Evolutionary conservation across 2,113 vertebrate species (phyloP), one percentile per base, ranked within the genome.

Genomic region (Amphiprion ocellaris): DNA sequence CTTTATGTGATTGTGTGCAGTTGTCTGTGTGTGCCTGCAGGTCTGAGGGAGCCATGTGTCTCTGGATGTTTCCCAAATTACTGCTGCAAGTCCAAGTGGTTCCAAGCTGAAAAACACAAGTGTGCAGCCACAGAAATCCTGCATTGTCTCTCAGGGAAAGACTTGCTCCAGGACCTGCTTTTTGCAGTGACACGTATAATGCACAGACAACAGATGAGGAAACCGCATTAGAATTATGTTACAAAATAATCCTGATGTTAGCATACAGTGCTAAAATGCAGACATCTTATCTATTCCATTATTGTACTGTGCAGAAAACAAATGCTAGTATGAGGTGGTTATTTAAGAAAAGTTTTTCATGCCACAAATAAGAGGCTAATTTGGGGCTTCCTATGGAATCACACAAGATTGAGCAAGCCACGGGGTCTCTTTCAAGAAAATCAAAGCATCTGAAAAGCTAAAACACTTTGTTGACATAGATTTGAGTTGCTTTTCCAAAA

Each of bases 11-110:
- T 53, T 64, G 37, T 44, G 55, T 78, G 41, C 17, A 4, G 52
- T 70, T 79, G 59, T 78, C 54, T 4, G 2, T 47, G 21, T 47
- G 30, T 67, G 55, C 63, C 69, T 72, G 24, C 64, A 69, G 73
- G 74, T 79, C 53, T 64, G 5, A 65, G 7, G 52, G 46, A 90
- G 71, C 66, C 50, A 76, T 62, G 23, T 70, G 54, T 67, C 79
- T 87, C 81, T 89, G 82, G 58, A 53, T 85, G 67, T 92, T 93
- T 86, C 87, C 82, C 64, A 81, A 90, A 74, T 88, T 84, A 82
- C 82, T 69, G 59, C 50, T 70, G 47, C 23, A 24, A 87, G 80
- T 87, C 88, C 82, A 73, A 62, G 77, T 73, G 37, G 37, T 86
- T 33, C 83, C 61, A 52, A 80, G 67, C 68, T 72, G 39, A 84